Evolutionary conservation across 2,797 vertebrate species (phyloP), one percentile per base, ranked within the genome.

Genomic region (Pelobates cultripes): DNA sequence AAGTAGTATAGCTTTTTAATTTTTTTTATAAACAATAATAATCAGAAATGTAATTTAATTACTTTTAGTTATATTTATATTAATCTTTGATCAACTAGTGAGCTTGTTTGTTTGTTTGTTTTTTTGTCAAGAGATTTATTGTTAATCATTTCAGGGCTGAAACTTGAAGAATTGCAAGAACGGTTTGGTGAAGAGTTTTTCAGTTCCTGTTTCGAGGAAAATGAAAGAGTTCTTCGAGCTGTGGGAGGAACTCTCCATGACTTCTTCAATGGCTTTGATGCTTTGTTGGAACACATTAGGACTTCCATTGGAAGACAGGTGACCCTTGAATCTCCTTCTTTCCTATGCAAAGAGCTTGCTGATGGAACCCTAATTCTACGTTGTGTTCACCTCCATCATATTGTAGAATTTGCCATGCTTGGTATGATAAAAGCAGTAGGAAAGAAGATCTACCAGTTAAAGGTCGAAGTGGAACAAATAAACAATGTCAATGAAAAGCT

Each of bases 251-350:
- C 95, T n/a, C 92, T 99, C 87, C 97, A 97, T 91, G 98, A 99
- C 90, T 99, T 99, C 90, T 99, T 99, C 90, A 99, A 99, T 72
- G 97, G 98, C 87, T 99, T 99, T 53, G 97, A 99, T 69, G 97
- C 98, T 87, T 94, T 99, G 87, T 93, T 99, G 91, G 97, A 99
- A 90, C 97, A 98, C 87, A 97, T 98, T 90, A 95, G 97, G 90
- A 97, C 97, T 89, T 98, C 97, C 75, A 97, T 96, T 13, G 97
- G 97, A 85, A 97, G 94, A 84, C 95, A 96, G 45, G 96, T 95
- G 84, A 95, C 96, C 7, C 91, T 96, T 43, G 97, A 99, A 91
- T 97, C 97, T 63, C 95, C 98, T 79, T 99, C 98, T 85, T 99
- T 99, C 91, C 96, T 99, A 91, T 99, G 98, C 94, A 97, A 97